phyloP scores from a whole-genome alignment of 1,140 invertebrate species.

The Drosophila triauraria region DNA sequence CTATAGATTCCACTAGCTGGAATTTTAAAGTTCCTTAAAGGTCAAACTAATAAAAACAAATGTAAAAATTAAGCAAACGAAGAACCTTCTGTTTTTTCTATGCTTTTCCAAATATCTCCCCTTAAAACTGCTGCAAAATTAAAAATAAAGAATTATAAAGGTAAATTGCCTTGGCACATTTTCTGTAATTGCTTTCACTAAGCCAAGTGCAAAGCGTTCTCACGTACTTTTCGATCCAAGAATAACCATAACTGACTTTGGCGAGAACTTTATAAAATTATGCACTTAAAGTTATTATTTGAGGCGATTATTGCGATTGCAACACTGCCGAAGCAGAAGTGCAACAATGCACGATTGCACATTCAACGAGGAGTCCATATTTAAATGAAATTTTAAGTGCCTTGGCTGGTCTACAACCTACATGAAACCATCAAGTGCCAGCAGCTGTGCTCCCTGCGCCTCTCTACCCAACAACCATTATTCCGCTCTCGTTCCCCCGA shows the following conservation, averaged over 20 bases:
- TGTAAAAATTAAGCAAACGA: too few relatives aligned
- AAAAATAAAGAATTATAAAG: background rate
- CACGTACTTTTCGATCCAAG: conserved; percentile 52
- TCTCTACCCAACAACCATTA: conserved; percentile 5
- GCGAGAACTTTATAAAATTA: conserved; percentile 65
- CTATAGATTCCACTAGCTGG: too few relatives aligned
- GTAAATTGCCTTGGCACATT: conserved; percentile 15
- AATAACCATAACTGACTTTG: conserved; percentile 29
- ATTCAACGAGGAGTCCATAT: conserved; percentile 71
- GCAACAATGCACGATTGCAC: conserved; percentile 77
- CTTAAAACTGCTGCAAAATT: background rate
- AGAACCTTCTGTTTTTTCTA: too few relatives aligned
- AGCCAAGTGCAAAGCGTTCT: conserved; percentile 36
- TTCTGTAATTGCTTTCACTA: conserved; percentile 32
- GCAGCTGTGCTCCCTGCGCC: conserved; percentile 28
- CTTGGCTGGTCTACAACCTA: conserved; percentile 26
- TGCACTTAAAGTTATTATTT: conserved; percentile 81
- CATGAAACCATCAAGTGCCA: conserved; percentile 35
- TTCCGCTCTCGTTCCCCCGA: conserved; percentile 3
- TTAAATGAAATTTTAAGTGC: conserved; percentile 83
- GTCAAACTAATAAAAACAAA: background rate
- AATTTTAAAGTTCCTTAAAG: background rate
- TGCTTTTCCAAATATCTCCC: background rate
- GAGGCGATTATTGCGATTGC: conserved; percentile 70
- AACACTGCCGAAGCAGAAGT: conserved; percentile 34